Base-by-base conservation (phyloP, 2,113 vertebrate genomes). In the Sturnira hondurensis region DNA sequence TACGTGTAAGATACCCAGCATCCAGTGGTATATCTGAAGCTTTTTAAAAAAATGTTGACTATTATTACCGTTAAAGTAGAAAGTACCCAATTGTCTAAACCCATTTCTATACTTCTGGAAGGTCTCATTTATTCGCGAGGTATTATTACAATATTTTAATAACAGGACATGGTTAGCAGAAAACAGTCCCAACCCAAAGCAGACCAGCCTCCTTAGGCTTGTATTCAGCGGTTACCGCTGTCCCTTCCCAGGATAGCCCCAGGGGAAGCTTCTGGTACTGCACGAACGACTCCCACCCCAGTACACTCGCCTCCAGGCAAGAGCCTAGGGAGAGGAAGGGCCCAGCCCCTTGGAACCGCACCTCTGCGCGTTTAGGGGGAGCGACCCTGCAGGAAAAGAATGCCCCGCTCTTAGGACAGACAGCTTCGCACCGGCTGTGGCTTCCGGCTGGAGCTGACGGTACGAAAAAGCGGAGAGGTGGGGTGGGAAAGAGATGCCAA, bases 401-500 rank as follows among this genome's bases (percentile, higher is more conserved):
- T 8, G 31, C 22, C 85, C 89, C 16, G 45, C 70, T 68, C 97
- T 97, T 87, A 77, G 96, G 93, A 97, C 54, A 91, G 97, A 98
- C 97, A 96, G 97, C 97, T 97, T 94, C 86, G 6, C 24, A 50
- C 61, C 28, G 13, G 33, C 31, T 7, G 82, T 4, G 83, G 84
- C n/a, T 36, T 9, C 14, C 0, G 33, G 83, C 81, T 61, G 58
- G 24, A 61, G 81, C 80, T 15, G 33, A 14, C 17, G 16, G 4
- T 22, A 50, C 16, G 5, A 76, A 77, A 54, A 33, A 9, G 6
- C 38, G 58, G 14, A 17, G 45, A 24, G 43, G 56, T 16, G 2
- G 45, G 61, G 28, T 28, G 50, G 58, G 71, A 63, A 33, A 56
- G 26, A 68, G 28, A 31, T 16, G 11, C 68, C 52, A 7, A 33